These are phyloP conservation scores for Brachypterus glaber DNA, from an alignment of 2,888 invertebrate species.

Conservation along the genomic window DNA sequence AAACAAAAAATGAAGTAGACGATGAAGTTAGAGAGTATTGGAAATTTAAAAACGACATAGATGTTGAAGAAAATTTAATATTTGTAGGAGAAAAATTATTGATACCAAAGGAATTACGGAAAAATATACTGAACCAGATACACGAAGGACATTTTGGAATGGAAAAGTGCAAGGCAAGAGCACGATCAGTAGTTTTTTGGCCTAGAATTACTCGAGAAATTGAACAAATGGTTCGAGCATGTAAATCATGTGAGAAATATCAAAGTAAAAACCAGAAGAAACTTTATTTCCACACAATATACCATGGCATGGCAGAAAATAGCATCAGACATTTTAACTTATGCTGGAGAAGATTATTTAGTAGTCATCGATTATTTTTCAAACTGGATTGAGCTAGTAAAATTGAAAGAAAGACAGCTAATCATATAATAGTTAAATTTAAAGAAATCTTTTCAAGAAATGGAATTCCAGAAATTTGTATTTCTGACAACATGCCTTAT, in stretches of 20 bases:
- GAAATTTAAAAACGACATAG: constrained; percentile 21
- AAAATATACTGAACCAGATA: constrained; percentile 5
- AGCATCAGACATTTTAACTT: constrained; percentile 10
- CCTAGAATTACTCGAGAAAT: constrained; percentile 12
- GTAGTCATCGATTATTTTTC: constrained; percentile 23
- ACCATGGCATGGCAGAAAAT: constrained; percentile 11
- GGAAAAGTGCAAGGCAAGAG: constrained; percentile 6
- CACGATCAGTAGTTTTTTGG: constrained; percentile 10
- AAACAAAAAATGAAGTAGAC: constrained; percentile 6
- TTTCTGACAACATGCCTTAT: constrained; percentile 24
- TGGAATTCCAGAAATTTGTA: constrained; percentile 19
- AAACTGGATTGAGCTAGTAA: constrained; percentile 21
- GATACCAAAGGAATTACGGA: constrained; percentile 14
- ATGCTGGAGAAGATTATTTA: constrained; percentile 15
- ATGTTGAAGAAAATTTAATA: constrained; percentile 20
- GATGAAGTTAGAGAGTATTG: constrained; percentile 21
- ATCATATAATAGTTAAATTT: constrained; percentile 15
- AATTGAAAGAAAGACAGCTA: constrained; percentile 12
- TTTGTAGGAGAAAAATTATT: constrained; percentile 21
- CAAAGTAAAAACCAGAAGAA: neutral
- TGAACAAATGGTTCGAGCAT: constrained; percentile 4
- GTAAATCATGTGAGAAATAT: constrained; percentile 8
- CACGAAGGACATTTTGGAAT: constrained; percentile 12
- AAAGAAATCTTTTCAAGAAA: constrained; percentile 18
- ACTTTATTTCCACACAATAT: no score